A percentile compares a stretch with the other conserved stretches of the same genome.
Conservation (phyloP, 1,140 invertebrate genomes). For the Drosophila sulfurigaster region DNA sequence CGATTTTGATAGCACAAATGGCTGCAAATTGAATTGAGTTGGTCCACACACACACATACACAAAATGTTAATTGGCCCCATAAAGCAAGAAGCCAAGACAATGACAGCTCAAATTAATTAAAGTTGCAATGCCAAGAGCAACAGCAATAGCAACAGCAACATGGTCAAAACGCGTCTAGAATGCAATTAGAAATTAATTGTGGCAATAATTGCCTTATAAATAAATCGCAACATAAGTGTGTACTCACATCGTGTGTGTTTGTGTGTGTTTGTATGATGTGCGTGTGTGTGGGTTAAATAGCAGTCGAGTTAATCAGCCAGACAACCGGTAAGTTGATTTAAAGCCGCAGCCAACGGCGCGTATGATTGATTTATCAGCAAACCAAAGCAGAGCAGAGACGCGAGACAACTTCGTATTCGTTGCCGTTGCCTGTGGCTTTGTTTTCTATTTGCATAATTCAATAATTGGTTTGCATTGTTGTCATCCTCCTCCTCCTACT, state of each 20-base stretch:
- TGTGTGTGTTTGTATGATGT: constrained; percentile 1
- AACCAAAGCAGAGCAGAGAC: neutral
- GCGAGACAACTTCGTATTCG: neutral
- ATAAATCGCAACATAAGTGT: constrained; percentile 57
- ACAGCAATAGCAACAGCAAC: constrained; percentile 18
- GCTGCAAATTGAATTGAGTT: constrained; percentile 59
- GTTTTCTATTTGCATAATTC: constrained; percentile 65
- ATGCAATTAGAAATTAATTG: constrained; percentile 81
- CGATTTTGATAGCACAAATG: constrained; percentile 31
- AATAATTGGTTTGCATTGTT: constrained; percentile 54
- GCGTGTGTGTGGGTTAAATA: constrained; percentile 44
- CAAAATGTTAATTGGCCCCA: constrained; percentile 70
- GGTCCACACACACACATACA: constrained; percentile 4
- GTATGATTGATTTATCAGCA: constrained; percentile 69
- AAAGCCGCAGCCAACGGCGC: constrained; percentile 66
- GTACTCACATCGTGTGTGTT: neutral
- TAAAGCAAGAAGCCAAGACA: constrained; percentile 47
- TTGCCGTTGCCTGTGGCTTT: constrained; percentile 34
- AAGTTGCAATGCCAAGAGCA: constrained; percentile 39
- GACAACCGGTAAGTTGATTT: constrained; percentile 59
- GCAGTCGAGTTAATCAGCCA: constrained; percentile 63
- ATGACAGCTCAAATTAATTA: constrained; percentile 68
- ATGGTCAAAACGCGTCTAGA: constrained; percentile 28
- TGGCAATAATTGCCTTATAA: constrained; percentile 80
- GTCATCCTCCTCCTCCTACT: neutral